Evolutionary conservation across 2,113 vertebrate species (phyloP), one percentile per base, ranked within the genome.

Genomic region (Eubucco bourcierii): DNA sequence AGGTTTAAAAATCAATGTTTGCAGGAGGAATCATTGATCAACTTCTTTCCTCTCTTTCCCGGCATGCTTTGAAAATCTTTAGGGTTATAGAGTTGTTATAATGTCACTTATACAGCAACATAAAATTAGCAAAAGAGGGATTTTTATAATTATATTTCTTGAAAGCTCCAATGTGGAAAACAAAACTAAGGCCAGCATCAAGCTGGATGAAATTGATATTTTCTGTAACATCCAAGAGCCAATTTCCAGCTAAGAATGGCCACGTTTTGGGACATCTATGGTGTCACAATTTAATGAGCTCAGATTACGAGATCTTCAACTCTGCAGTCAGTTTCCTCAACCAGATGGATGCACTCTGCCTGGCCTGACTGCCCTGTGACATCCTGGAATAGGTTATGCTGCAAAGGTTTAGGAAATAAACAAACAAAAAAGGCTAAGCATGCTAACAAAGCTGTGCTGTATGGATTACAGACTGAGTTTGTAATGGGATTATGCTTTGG

Each of bases 401-500:
- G 28, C 31, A 80, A 90, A 92, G 19, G 80, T 24, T 79, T 90
- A 56, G 24, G 63, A 65, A 21, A 67, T 8, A 5, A 47, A 77
- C 80, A 53, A 31, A 71, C 28, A 37, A 21, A 46, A 27, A 66
- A 33, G 77, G 24, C 79, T 56, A 92, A 93, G 31, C 7, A 61
- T 25, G 19, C 17, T 95, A 96, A 94, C 72, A 5, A 88, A 94
- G 56, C 56, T 96, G 53, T 66, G 84, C 63, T 88, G 12, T 73
- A 37, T 9, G 15, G 79, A 27, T 93, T 85, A 86, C 80, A 95
- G 95, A 89, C 80, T 91, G 92, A 96, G 91, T 70, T 72, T 72
- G 80, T 93, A 97, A 93, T 95, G 88, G 79, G 86, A 96, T 94
- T 95, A 95, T 96, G 93, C 56, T 97, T 95, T 83, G 72, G 77